Base-by-base conservation (phyloP, 2,113 vertebrate species). In the Acrocephalus kingi region DNA sequence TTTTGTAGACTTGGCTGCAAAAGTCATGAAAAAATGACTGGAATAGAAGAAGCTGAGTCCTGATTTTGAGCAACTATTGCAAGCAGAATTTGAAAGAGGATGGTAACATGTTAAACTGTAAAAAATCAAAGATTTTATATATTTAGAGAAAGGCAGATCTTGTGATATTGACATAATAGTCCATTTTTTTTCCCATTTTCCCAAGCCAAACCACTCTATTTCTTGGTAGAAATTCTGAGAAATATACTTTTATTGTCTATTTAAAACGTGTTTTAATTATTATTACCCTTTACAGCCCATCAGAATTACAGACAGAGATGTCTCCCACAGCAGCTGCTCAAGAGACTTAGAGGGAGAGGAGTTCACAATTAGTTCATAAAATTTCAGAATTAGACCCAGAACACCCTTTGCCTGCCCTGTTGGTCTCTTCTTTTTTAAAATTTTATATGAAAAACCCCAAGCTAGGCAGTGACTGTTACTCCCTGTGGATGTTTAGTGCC, bases 1-100 rank as follows among this genome's bases (percentile, higher is more conserved):
- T 93, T 94, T 87, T 87, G 92, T 63, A 81, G 85, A 61, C 80
- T 93, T 90, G 86, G 88, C 86, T 90, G 83, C 67, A 73, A 62
- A 62, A 62, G 61, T 43, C 39, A 62, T 68, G 88, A 89, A 81
- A 80, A 92, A 90, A 46, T 49, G 46, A 84, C 73, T 74, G 41
- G 73, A 96, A 89, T 92, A 92, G 94, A 90, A 90, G 82, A 25
- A 78, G 58, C 69, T 90, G 66, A 24, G 84, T 88, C 79, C 87
- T n/a, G 63, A 6, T 56, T 62, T 74, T 90, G 79, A 78, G 72
- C 71, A 92, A 86, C 41, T 84, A 45, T 15, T 82, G 76, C 84
- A 49, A 92, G 69, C 61, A 87, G 76, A 86, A 74, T 90, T 94
- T 84, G 66, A 61, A 88, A 84, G 83, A 78, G 76, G 84, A 75